Base-by-base conservation (phyloP, 2,113 vertebrate species). In the Sardina pilchardus region DNA sequence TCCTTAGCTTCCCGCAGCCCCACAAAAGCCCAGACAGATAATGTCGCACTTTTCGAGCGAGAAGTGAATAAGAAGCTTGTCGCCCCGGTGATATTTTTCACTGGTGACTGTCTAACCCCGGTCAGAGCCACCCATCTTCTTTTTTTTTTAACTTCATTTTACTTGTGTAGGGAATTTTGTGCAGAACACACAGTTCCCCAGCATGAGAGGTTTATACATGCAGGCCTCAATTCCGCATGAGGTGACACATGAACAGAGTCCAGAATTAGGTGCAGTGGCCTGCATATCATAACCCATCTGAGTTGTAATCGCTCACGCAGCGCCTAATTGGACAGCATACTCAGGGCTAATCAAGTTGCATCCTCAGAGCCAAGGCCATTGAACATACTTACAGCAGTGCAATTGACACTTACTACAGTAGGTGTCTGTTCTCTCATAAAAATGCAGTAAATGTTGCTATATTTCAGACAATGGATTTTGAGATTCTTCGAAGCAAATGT, bases 11-110 rank as follows among this genome's bases (percentile, higher is more conserved):
- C 82, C 56, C 26, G 39, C 84, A 87, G 84, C 34, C 43, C 67
- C 81, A 56, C 75, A 84, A 82, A 86, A 85, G 88, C 43, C 56
- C 48, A 39, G 63, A 78, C 36, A 86, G 87, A 88, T 83, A 86
- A 85, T 78, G 84, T 34, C 83, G 19, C 85, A 84, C 84, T 84
- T 85, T 82, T 88, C 81, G 44, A 19, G 4, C 24, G 9, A 83
- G 82, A 83, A 59, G 50, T 17, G 17, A 87, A 80, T 56, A 89
- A 83, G 82, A 47, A 45, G 81, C 84, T 63, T 85, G 83, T 26
- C 26, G 63, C 26, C 63, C 59, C 8, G 63, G 63, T 30, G 63
- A 71, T 71, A 71, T 71, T 71, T 34, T 16, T 26, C 12, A 71
- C 63, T 34, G 30, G 30, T 26, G 14, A 71, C 63, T 71, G 63